Percentiles rank a stretch among this genome's conserved stretches.
Evolutionary conservation across 1,140 invertebrate species (phyloP).

Genomic region (Gonatopus flavifemur): DNA sequence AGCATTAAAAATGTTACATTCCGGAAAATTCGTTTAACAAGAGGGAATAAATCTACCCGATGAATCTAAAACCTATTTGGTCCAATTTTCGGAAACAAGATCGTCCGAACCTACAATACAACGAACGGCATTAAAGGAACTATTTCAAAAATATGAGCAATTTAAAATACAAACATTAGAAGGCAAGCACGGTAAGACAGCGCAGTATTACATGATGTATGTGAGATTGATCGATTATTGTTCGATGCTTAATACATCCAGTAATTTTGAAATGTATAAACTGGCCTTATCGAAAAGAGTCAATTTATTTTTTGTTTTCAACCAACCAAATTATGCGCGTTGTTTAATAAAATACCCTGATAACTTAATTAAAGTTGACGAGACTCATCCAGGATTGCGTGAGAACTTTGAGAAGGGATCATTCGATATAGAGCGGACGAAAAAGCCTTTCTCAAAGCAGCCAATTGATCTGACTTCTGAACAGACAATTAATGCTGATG

Average conservation of each 20-base stretch:
- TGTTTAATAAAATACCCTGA: slow-evolving; percentile 32
- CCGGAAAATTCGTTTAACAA: background rate
- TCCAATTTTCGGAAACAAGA: no score
- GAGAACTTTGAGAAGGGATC: background rate
- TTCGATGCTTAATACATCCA: slow-evolving; percentile 17
- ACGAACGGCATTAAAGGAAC: slow-evolving; percentile 11
- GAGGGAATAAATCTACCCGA: background rate
- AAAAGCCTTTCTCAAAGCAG: slow-evolving; percentile 8
- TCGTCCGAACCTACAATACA: slow-evolving; percentile 1
- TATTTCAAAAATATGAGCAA: slow-evolving; percentile 29
- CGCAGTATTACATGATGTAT: slow-evolving; percentile 39
- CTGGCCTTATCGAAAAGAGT: slow-evolving; percentile 31
- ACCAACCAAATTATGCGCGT: slow-evolving; percentile 42
- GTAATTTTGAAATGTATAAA: slow-evolving; percentile 14
- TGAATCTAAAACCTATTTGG: background rate
- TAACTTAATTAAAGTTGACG: slow-evolving; percentile 27
- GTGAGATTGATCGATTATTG: slow-evolving; percentile 36
- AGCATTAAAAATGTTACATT: slow-evolving; percentile 23
- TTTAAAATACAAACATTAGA: no score
- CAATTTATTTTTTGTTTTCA: slow-evolving; percentile 42
- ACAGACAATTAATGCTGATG: slow-evolving; percentile 21
- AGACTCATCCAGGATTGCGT: slow-evolving; percentile 7
- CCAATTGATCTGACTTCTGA: slow-evolving; percentile 21
- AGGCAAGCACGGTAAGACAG: slow-evolving; percentile 40
- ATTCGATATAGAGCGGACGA: slow-evolving; percentile 6